These are phyloP conservation scores for Paradoxurus hermaphroditus DNA, from an alignment of 2,113 vertebrate genomes.

Conservation along the genomic window DNA sequence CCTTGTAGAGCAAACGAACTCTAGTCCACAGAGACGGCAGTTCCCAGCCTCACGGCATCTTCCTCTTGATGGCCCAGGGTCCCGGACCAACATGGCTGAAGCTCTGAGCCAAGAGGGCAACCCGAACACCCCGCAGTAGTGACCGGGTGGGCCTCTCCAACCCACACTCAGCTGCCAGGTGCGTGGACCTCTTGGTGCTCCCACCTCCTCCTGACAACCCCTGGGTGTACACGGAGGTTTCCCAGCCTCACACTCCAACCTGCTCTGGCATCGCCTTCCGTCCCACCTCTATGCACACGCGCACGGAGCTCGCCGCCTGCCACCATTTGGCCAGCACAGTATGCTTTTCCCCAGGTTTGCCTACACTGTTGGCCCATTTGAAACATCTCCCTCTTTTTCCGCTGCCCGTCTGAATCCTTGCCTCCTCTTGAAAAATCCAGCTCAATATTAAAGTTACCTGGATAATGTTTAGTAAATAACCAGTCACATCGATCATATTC, in stretches of 20 bases:
- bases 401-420: neutral
- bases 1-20: neutral
- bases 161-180: neutral
- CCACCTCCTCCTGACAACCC: neutral
- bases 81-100: neutral
- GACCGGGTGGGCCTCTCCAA: accelerated
- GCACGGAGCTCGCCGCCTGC: neutral
- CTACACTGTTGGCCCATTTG: neutral
- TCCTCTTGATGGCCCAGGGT: neutral
- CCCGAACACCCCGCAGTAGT: too few relatives aligned
- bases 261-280: neutral
- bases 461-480: neutral
- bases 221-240: accelerated
- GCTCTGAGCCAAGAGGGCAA: neutral
- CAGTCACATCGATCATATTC: neutral
- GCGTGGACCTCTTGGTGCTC: neutral
- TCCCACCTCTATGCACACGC: too few relatives aligned
- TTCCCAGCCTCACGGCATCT: neutral
- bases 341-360: too few relatives aligned
- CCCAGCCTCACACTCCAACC: neutral
- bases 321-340: neutral
- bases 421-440: neutral
- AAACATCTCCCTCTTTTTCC: neutral
- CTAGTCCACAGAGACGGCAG: neutral
- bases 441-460: neutral